These are phyloP conservation scores for Cinclus mexicanus DNA, from an alignment of 2,113 vertebrate genomes.

Conservation along the genomic window DNA sequence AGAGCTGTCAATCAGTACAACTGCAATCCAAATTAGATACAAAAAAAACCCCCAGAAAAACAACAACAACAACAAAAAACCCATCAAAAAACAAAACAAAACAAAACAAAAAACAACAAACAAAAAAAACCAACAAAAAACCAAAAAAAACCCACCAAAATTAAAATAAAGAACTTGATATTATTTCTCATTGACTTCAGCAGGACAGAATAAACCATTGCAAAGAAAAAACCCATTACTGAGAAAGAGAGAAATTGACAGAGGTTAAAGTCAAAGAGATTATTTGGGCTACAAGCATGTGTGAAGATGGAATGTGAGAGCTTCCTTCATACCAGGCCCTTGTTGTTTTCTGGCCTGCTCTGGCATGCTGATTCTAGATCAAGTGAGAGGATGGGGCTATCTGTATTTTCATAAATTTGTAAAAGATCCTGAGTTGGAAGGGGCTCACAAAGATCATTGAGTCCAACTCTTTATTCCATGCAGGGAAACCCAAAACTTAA, in stretches of 20 bases:
- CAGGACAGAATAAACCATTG: not conserved
- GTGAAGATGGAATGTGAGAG: not conserved
- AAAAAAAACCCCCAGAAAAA: not conserved
- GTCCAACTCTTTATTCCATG: not conserved
- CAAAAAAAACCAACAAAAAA: not conserved
- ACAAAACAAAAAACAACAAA: not conserved
- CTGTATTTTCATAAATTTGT: not conserved
- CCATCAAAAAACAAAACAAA: too few relatives aligned
- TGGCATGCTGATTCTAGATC: not conserved
- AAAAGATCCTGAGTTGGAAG: not conserved
- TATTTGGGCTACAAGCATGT: not conserved
- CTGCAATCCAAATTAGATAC: constrained; percentile 1
- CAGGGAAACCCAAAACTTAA: not conserved
- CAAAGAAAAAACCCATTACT: not conserved
- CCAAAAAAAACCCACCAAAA: too few relatives aligned
- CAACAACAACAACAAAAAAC: too few relatives aligned
- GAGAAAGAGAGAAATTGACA: not conserved
- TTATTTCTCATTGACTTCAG: not conserved
- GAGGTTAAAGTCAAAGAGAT: not conserved
- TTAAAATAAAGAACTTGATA: not conserved
- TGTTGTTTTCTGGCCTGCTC: not conserved
- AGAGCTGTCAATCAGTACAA: constrained; percentile 41
- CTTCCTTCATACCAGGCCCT: not conserved
- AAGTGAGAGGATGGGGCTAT: not conserved
- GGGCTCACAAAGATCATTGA: not conserved